Evolutionary conservation across 2,113 vertebrate genomes (phyloP).

Genomic region (Actinemys pallida): DNA sequence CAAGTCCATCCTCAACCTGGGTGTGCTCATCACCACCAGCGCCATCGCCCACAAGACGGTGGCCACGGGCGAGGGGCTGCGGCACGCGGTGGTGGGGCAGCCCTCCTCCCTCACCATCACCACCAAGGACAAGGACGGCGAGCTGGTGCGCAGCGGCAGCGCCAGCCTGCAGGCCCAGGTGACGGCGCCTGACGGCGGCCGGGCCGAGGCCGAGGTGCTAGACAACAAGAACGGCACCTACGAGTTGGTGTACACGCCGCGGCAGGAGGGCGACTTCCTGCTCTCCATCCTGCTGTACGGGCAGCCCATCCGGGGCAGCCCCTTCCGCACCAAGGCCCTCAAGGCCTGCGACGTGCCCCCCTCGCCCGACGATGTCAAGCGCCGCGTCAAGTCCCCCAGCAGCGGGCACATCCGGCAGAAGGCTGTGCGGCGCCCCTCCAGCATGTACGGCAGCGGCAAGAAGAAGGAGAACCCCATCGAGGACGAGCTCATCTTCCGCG

Average conservation of each 20-base stretch:
- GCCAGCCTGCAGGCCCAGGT: conserved; percentile 88
- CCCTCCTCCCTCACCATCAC: conserved; percentile 91
- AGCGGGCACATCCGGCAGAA: conserved; percentile 94
- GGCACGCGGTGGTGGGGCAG: conserved; percentile 92
- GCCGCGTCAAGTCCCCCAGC: conserved; percentile 93
- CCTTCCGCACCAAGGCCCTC: conserved; percentile 89
- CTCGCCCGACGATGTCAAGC: conserved; percentile 93
- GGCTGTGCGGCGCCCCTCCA: conserved; percentile 92
- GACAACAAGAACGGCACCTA: conserved; percentile 98
- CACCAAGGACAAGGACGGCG: conserved; percentile 95
- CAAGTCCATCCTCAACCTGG: conserved; percentile 94
- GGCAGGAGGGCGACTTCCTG: conserved; percentile 88
- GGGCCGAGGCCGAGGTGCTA: conserved; percentile 82
- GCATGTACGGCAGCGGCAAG: conserved; percentile 96
- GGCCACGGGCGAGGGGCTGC: conserved; percentile 93
- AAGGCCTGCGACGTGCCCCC: conserved; percentile 88
- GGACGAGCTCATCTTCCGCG: conserved; percentile 88
- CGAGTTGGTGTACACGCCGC: conserved; percentile 90
- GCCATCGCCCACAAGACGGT: conserved; percentile 93
- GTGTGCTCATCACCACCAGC: conserved; percentile 90
- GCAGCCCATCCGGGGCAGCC: conserved; percentile 90
- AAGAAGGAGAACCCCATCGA: conserved; percentile 90
- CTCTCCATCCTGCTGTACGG: conserved; percentile 90
- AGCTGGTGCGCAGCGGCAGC: conserved; percentile 91
- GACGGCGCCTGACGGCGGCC: conserved; percentile 78